Evolutionary conservation across 2,113 vertebrate genomes (phyloP), one percentile per base, ranked within the genome.

Genomic region (Grammomys dolichurus): DNA sequence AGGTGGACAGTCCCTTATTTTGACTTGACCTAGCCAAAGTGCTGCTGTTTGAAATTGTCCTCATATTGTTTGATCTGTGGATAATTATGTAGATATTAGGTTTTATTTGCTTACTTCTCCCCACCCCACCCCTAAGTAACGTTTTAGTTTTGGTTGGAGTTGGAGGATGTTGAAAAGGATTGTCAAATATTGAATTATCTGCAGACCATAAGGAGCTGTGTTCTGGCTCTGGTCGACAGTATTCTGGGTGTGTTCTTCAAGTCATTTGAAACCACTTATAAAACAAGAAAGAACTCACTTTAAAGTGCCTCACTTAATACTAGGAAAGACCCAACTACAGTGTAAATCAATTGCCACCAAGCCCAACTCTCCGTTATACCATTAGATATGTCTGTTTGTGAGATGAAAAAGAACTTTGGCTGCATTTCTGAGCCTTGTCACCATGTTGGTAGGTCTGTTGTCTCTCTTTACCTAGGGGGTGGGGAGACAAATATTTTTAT

Each of bases 131-230:
- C 43, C 28, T 33, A 94, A 91, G 46, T 92, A 73, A 86, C 81
- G 22, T 69, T 95, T 98, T 96, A 87, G 88, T 93, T 95, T 97
- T 95, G 95, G 87, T 93, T 97, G 86, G 84, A 95, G 72, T 84
- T 97, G 96, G 96, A 96, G 76, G 65, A 95, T 13, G 43, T 93
- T 97, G 65, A 97, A 97, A 97, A 91, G 76, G 12, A 78, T 93
- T 93, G 75, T 96, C 67, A 90, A 96, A 94, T 95, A 96, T 94
- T 97, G 91, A 95, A 97, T 95, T 97, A 95, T 96, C 87, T 72
- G 46, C 91, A 93, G 72, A 73, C 76, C 70, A 78, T 51, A 70
- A 70, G 63, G 75, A 97, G 76, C 85, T 92, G 24, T 88, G 17
- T 94, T 85, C 94, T 96, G 92, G 87, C 90, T 86, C 95, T 97